Evolutionary conservation across 2,113 vertebrate genomes (phyloP).

Genomic region (Vimba vimba): DNA sequence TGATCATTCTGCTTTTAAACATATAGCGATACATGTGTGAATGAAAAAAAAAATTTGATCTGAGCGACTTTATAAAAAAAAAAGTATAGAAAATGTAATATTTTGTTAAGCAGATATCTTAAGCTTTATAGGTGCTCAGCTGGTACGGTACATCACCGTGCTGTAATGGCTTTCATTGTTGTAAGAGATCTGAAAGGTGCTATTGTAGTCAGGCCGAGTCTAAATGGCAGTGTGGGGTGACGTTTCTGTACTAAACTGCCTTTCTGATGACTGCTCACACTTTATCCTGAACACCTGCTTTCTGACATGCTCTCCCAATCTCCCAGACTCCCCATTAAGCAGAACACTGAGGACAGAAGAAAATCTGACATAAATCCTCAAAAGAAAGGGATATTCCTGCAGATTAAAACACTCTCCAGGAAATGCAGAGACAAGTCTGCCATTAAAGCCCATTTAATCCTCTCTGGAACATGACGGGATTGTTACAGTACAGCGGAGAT

Average conservation of each 20-base stretch:
- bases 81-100: not conserved
- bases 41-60: not conserved
- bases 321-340: slow-evolving; percentile 32
- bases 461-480: slow-evolving; percentile 49
- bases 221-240: slow-evolving; percentile 9
- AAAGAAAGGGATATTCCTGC: slow-evolving; percentile 48
- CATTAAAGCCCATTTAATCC: slow-evolving; percentile 56
- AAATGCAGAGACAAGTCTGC: slow-evolving; percentile 52
- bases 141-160: not conserved
- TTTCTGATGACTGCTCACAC: slow-evolving; percentile 35
- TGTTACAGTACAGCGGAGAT: slow-evolving; percentile 41
- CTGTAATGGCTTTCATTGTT: slow-evolving; percentile 7
- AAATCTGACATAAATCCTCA: slow-evolving; percentile 51
- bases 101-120: not conserved
- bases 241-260: slow-evolving; percentile 37
- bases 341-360: slow-evolving; percentile 35
- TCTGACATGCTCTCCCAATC: slow-evolving; percentile 35
- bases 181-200: slow-evolving; percentile 5
- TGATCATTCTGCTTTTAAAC: not conserved
- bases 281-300: slow-evolving; percentile 47
- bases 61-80: not conserved
- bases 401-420: slow-evolving; percentile 56
- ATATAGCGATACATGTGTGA: not conserved
- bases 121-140: not conserved
- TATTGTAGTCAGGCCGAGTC: slow-evolving; percentile 17